phyloP scores from a whole-genome alignment of 1,140 invertebrate species.

The Bombus turneri region DNA sequence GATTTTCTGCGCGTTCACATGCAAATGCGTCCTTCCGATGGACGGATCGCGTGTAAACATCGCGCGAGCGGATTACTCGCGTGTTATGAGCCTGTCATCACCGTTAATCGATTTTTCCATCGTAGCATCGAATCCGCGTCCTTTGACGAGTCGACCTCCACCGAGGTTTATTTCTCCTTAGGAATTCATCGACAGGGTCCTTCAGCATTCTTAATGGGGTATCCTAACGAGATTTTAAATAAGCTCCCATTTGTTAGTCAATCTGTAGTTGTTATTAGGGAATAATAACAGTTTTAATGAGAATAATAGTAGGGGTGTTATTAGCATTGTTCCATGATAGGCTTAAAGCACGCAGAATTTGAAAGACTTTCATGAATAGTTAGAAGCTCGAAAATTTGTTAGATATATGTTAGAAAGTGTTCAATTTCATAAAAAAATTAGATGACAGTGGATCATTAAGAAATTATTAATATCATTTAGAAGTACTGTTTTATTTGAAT shows the following conservation, averaged over 20 bases:
- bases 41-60: slow-evolving; percentile 47
- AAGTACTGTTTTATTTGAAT: too few relatives aligned
- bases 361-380: not conserved
- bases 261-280: not conserved
- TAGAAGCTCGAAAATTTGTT: not conserved
- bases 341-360: not conserved
- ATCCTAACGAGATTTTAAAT: not conserved
- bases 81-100: slow-evolving; percentile 25
- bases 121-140: too few relatives aligned
- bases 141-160: not conserved
- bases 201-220: not conserved
- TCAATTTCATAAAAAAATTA: too few relatives aligned
- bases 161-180: not conserved
- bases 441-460: too few relatives aligned
- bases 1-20: slow-evolving; percentile 41
- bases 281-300: not conserved
- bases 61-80: slow-evolving; percentile 30
- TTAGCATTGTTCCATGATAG: not conserved
- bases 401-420: too few relatives aligned
- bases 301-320: not conserved
- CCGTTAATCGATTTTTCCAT: slow-evolving; percentile 29
- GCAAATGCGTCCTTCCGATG: slow-evolving; percentile 27
- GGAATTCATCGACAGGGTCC: not conserved
- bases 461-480: too few relatives aligned
- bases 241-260: not conserved